A percentile compares a stretch with the other conserved stretches of the same genome.
phyloP scores from a whole-genome alignment of 1,140 invertebrate genomes.

The Nephotettix cincticeps region DNA sequence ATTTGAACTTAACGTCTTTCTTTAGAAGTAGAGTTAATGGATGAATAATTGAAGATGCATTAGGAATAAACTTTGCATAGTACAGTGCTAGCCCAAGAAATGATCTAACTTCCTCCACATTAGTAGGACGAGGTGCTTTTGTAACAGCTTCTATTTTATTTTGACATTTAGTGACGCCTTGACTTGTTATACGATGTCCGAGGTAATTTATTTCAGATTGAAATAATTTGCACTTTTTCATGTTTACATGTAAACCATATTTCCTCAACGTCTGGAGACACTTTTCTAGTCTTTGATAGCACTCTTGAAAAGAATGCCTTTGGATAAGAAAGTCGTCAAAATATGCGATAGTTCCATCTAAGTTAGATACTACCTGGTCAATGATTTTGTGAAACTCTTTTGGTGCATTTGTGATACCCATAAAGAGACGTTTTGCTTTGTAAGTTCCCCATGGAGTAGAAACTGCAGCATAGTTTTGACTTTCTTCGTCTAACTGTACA shows the following conservation, averaged over 20 bases:
- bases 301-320: background rate
- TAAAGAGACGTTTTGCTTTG: slow-evolving; percentile 41
- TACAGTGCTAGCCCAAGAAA: slow-evolving; percentile 46
- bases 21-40: slow-evolving; percentile 33
- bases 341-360: background rate
- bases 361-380: slow-evolving; percentile 29
- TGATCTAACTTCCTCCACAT: background rate
- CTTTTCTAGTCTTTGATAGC: background rate
- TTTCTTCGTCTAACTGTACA: background rate
- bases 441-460: slow-evolving; percentile 35
- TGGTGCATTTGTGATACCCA: slow-evolving; percentile 41
- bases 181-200: background rate
- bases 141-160: background rate
- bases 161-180: background rate
- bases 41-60: slow-evolving; percentile 16
- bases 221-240: background rate
- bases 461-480: background rate
- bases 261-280: background rate
- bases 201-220: background rate
- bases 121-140: background rate
- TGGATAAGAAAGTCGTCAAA: background rate
- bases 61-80: slow-evolving; percentile 43
- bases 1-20: background rate
- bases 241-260: background rate
- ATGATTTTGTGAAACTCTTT: slow-evolving; percentile 41